These are phyloP conservation scores for Netelia melanura DNA, from an alignment of 2,888 invertebrate species.

Conservation along the genomic window DNA sequence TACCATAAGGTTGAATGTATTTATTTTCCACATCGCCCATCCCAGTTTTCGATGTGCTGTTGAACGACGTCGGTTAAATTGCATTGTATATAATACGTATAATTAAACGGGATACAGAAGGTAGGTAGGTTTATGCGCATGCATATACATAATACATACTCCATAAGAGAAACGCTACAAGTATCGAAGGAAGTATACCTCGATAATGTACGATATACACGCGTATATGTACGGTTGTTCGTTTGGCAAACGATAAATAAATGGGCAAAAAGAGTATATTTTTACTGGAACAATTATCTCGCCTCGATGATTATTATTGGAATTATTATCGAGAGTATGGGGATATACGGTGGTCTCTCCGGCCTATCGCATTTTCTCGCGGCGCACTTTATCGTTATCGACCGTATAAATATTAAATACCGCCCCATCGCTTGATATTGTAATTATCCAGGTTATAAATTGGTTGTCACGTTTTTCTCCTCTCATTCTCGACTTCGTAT, in stretches of 20 bases:
- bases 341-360: conserved; percentile 32
- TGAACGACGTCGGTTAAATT: conserved; percentile 55
- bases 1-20: too few relatives aligned
- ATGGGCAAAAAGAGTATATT: conserved; percentile 27
- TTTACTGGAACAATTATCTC: conserved; percentile 59
- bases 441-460: conserved; percentile 83
- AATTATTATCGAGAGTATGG: conserved; percentile 58
- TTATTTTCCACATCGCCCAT: neutral
- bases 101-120: conserved; percentile 49
- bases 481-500: conserved; percentile 24
- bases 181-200: conserved; percentile 22
- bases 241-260: conserved; percentile 36
- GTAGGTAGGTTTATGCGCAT: conserved; percentile 2
- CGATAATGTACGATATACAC: conserved; percentile 33
- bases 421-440: conserved; percentile 79
- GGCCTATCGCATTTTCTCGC: conserved; percentile 26
- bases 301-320: conserved; percentile 58
- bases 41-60: conserved; percentile 17
- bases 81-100: conserved; percentile 53
- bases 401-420: conserved; percentile 75
- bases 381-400: conserved; percentile 77
- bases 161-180: conserved; percentile 18
- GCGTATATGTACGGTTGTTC: conserved; percentile 28
- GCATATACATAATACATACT: conserved; percentile 10
- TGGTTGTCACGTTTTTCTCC: conserved; percentile 80